Percentiles rank a stretch among this genome's conserved stretches.
Evolutionary conservation across 2,888 invertebrate genomes (phyloP).

Genomic region (Lochmaea capreae): DNA sequence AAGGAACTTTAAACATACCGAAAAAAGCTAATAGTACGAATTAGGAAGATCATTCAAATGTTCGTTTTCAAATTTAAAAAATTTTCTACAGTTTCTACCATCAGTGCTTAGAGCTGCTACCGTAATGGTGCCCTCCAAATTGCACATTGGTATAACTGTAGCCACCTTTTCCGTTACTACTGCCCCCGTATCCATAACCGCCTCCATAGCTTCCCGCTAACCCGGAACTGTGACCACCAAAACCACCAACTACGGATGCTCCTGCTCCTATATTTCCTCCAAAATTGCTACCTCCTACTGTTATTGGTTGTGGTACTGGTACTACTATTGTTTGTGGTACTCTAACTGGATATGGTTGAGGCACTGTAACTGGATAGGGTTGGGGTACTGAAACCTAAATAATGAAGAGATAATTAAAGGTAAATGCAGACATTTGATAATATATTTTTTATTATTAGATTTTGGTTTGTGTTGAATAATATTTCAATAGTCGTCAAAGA

Average conservation of each 20-base stretch:
- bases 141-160: no score
- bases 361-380: slow-evolving; percentile 53
- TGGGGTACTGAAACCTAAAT: slow-evolving; percentile 50
- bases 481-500: no score
- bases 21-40: no score
- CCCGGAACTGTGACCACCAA: slow-evolving; percentile 8
- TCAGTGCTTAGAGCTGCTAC: no score
- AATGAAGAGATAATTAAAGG: no score
- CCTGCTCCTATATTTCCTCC: slow-evolving; percentile 22
- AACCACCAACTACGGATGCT: slow-evolving; percentile 23
- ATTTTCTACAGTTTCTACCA: no score
- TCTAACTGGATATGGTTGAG: slow-evolving; percentile 55
- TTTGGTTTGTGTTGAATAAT: no score
- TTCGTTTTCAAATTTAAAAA: no score
- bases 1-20: no score
- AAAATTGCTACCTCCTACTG: slow-evolving; percentile 43
- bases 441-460: not conserved
- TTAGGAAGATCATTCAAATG: no score
- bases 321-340: slow-evolving; percentile 54
- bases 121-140: no score
- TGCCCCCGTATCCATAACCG: slow-evolving; percentile 38
- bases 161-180: not conserved
- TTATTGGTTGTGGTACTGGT: slow-evolving; percentile 50
- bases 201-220: slow-evolving; percentile 9
- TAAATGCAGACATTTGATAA: no score